These are phyloP conservation scores for Cladopsammia gracilis DNA, from an alignment of 64 coral and sea anemone genomes.

Conservation along the genomic window DNA sequence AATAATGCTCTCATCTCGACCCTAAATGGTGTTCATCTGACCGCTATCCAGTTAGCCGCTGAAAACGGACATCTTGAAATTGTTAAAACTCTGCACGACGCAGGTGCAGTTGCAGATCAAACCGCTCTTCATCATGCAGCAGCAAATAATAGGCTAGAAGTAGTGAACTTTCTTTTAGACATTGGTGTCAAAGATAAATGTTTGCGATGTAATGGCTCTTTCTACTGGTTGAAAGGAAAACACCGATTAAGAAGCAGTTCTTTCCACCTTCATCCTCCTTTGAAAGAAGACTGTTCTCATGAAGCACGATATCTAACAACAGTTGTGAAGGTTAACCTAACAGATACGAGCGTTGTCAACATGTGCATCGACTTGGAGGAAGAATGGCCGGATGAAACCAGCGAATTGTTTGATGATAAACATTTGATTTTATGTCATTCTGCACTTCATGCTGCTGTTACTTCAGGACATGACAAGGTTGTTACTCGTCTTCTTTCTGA, in stretches of 20 bases:
- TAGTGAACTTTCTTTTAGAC: constrained; percentile 6
- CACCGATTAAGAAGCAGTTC: not conserved
- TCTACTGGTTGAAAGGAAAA: constrained; percentile 25
- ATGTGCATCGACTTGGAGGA: no score
- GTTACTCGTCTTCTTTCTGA: constrained; percentile 1
- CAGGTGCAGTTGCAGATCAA: constrained; percentile 6
- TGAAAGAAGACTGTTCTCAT: not conserved
- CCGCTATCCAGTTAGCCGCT: constrained; percentile 9
- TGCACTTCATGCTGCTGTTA: constrained; percentile 50
- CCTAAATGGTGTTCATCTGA: not conserved
- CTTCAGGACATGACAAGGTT: not conserved
- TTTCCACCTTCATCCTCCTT: not conserved
- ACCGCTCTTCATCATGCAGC: constrained; percentile 18
- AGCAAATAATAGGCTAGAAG: not conserved
- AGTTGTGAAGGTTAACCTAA: no score
- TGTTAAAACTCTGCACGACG: not conserved
- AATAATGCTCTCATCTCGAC: not conserved
- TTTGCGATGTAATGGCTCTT: constrained; percentile 16
- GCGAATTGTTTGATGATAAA: not conserved
- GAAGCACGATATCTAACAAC: no score
- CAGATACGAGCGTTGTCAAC: no score
- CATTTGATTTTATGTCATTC: constrained; percentile 27
- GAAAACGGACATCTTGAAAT: constrained; percentile 34
- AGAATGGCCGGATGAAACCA: no score
- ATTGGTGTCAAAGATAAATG: constrained; percentile 10